Percentiles rank a stretch among this genome's conserved stretches.
phyloP scores from a whole-genome alignment of 1,140 invertebrate species.

The Laodelphax striatellus region DNA sequence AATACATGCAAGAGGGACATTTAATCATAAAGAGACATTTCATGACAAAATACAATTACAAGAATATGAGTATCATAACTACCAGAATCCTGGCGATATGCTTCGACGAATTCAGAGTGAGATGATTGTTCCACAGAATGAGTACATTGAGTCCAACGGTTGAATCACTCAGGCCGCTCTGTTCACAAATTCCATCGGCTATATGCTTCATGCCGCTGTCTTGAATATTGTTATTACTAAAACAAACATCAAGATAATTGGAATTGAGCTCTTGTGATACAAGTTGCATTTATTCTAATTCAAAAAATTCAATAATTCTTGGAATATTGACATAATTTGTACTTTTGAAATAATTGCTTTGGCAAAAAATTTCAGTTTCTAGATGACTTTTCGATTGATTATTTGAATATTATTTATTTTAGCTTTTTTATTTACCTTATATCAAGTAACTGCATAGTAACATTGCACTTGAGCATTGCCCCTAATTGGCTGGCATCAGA shows the following conservation, averaged over 20 bases:
- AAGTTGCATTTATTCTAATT: too few species aligned
- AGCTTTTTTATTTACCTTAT: conserved; percentile 36
- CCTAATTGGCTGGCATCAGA: conserved; percentile 68
- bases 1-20: too few species aligned
- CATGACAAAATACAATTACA: too few species aligned
- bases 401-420: too few species aligned
- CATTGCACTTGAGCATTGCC: conserved; percentile 52
- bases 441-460: conserved; percentile 63
- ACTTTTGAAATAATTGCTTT: too few species aligned
- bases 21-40: too few species aligned
- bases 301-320: too few species aligned
- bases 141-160: conserved; percentile 58
- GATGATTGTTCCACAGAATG: conserved; percentile 75
- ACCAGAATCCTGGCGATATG: conserved; percentile 53
- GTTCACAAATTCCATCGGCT: conserved; percentile 57
- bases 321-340: too few species aligned
- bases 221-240: conserved; percentile 61
- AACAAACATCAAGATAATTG: too few species aligned
- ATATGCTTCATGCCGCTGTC: conserved; percentile 60
- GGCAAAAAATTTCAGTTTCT: too few species aligned
- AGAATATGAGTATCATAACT: conserved; percentile 24
- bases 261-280: too few species aligned
- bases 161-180: conserved; percentile 30
- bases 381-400: background rate
- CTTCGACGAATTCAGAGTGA: conserved; percentile 57